phyloP scores from a whole-genome alignment of 2,797 vertebrate species.

The Sebastes diploproa region DNA sequence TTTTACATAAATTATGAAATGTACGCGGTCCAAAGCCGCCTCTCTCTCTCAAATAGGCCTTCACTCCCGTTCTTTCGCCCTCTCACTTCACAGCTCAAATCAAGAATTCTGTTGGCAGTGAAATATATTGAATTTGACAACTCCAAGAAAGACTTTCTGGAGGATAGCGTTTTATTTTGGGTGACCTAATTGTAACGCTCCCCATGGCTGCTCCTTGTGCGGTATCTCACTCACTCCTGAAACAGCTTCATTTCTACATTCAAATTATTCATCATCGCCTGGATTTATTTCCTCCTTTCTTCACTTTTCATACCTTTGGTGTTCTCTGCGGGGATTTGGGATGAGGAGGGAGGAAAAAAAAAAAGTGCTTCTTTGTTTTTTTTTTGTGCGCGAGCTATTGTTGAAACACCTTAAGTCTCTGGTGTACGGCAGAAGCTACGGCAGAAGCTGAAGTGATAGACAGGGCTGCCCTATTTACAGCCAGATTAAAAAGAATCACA shows the following conservation, averaged over 20 bases:
- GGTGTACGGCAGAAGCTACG: conserved; percentile 76
- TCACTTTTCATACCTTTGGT: conserved; percentile 87
- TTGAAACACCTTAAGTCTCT: conserved; percentile 88
- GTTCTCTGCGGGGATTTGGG: conserved; percentile 86
- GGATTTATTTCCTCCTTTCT: conserved; percentile 84
- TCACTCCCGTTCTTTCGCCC: conserved; percentile 58
- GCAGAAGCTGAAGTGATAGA: conserved; percentile 81
- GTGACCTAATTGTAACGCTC: conserved; percentile 85
- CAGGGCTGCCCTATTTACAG: conserved; percentile 87
- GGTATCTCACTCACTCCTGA: conserved; percentile 80
- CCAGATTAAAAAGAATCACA: conserved; percentile 85
- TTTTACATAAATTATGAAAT: conserved; percentile 75
- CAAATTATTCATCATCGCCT: conserved; percentile 87
- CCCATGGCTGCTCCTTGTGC: conserved; percentile 82
- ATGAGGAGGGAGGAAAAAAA: conserved; percentile 66
- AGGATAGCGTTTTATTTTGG: conserved; percentile 82
- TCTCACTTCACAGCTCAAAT: conserved; percentile 76
- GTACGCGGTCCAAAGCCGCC: conserved; percentile 53
- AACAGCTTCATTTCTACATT: conserved; percentile 86
- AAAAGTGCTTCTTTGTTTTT: conserved; percentile 78
- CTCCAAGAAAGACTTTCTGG: conserved; percentile 80
- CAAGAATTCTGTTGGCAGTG: conserved; percentile 79
- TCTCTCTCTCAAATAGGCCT: conserved; percentile 56
- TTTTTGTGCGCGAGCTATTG: conserved; percentile 75
- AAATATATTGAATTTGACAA: conserved; percentile 82